Percentiles rank a stretch among this genome's conserved stretches.
phyloP scores from a whole-genome alignment of 2,113 vertebrate genomes.

The Ameiurus melas region DNA sequence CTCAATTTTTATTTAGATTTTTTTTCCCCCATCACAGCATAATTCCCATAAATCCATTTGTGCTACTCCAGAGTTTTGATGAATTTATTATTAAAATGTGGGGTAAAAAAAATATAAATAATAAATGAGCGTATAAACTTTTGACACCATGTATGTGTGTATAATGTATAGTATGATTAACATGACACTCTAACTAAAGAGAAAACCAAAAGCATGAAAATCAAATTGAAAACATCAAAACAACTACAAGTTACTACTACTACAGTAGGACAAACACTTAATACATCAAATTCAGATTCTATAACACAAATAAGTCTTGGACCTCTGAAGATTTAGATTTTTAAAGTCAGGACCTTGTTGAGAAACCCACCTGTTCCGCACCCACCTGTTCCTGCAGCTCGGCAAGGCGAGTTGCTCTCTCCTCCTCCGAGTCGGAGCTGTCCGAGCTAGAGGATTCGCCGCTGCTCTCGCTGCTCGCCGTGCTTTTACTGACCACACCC shows the following conservation, averaged over 20 bases:
- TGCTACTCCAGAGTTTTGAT: no score
- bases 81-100: no score
- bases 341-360: slow-evolving; percentile 35
- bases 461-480: slow-evolving; percentile 77
- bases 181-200: not conserved
- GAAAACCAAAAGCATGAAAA: not conserved
- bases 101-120: no score
- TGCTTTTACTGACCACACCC: slow-evolving; percentile 72
- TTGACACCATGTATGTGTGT: not conserved
- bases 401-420: slow-evolving; percentile 77
- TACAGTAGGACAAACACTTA: not conserved
- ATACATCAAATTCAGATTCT: not conserved
- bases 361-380: slow-evolving; percentile 67
- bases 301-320: slow-evolving; percentile 1
- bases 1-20: no score
- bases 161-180: not conserved
- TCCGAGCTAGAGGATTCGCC: slow-evolving; percentile 75
- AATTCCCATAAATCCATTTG: no score
- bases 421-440: slow-evolving; percentile 82
- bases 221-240: not conserved
- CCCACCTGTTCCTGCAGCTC: slow-evolving; percentile 91
- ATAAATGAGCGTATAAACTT: no score
- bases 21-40: no score
- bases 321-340: slow-evolving; percentile 17
- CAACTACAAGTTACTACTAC: not conserved